phyloP scores from a whole-genome alignment of 2,888 invertebrate genomes.

The Lepidonotus clava region DNA sequence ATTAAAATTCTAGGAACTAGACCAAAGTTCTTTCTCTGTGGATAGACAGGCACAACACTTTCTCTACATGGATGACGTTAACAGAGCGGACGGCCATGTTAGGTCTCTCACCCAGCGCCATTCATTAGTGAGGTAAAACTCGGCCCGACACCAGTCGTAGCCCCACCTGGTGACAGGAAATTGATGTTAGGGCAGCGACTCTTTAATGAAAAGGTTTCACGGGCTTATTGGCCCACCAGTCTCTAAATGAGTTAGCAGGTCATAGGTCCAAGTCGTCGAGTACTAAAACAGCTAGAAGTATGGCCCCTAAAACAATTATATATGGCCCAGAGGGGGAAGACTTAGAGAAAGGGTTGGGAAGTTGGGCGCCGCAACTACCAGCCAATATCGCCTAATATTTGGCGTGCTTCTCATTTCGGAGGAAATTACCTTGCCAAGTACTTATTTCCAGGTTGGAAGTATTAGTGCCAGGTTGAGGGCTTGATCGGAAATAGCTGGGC shows the following conservation, averaged over 20 bases:
- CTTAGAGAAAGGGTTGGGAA: background rate
- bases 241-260: slow-evolving; percentile 3
- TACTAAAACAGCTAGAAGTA: slow-evolving; percentile 18
- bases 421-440: background rate
- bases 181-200: background rate
- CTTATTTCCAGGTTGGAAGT: background rate
- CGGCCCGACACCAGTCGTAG: background rate
- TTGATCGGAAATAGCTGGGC: too few relatives aligned
- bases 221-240: background rate
- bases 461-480: too few relatives aligned
- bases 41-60: too few relatives aligned
- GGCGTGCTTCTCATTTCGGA: background rate
- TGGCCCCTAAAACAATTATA: slow-evolving; percentile 22
- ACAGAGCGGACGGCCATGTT: too few relatives aligned
- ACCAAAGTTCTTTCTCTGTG: too few relatives aligned
- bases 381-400: background rate
- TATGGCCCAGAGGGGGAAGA: background rate
- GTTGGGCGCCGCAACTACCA: background rate
- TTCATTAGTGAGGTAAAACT: background rate
- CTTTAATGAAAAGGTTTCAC: background rate
- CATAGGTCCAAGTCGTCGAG: background rate
- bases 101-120: too few relatives aligned
- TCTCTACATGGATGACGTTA: too few relatives aligned
- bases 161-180: background rate
- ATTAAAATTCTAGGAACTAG: too few relatives aligned